phyloP scores from a whole-genome alignment of 2,888 invertebrate species.

The Brachypalpus laphriformis region DNA sequence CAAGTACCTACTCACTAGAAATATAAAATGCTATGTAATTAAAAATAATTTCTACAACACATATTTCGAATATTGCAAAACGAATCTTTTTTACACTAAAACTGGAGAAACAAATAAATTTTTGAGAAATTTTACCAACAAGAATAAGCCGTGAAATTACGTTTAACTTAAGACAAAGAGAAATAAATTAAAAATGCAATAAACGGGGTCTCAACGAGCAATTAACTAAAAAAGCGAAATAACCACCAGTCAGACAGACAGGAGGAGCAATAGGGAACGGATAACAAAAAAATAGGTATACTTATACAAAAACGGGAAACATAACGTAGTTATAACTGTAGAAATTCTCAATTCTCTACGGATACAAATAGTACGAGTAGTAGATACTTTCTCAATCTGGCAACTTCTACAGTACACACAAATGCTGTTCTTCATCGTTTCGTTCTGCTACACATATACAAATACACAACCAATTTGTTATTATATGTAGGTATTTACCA shows the following conservation, averaged over 20 bases:
- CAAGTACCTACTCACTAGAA: neutral
- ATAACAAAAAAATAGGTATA: constrained; percentile 6
- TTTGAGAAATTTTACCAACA: constrained; percentile 14
- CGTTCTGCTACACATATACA: neutral
- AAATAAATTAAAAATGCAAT: constrained; percentile 63
- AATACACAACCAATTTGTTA: constrained; percentile 35
- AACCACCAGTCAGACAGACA: constrained; percentile 33
- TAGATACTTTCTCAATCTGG: constrained; percentile 28
- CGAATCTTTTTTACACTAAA: neutral
- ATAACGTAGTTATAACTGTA: constrained; percentile 49
- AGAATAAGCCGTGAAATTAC: constrained; percentile 41
- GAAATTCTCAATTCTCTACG: constrained; percentile 54
- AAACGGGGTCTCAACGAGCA: constrained; percentile 60
- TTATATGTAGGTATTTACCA: constrained; percentile 49
- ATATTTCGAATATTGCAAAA: neutral
- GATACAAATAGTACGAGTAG: constrained; percentile 11
- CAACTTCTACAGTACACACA: constrained; percentile 16
- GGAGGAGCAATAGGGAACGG: constrained; percentile 34
- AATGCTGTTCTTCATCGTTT: constrained; percentile 8
- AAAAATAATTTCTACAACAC: neutral
- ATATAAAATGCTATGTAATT: neutral
- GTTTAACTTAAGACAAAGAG: constrained; percentile 35
- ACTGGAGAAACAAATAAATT: constrained; percentile 5
- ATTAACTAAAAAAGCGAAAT: constrained; percentile 46
- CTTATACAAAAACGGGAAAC: constrained; percentile 24